Percentiles rank a stretch among this genome's conserved stretches.
Conservation (phyloP, 2,113 vertebrate species). For the Candoia aspera region DNA sequence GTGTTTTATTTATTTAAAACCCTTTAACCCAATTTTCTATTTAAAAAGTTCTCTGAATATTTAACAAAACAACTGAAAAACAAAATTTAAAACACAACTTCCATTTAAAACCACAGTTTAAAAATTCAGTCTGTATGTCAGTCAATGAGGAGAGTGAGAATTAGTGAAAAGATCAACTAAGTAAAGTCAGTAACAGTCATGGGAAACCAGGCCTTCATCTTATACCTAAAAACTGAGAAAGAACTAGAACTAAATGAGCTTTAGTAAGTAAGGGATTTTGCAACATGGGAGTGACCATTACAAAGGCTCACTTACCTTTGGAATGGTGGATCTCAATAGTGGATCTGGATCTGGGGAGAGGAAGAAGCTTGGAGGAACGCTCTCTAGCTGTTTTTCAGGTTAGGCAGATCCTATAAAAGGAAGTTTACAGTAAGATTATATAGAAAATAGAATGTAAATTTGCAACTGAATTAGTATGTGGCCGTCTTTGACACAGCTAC, state of each 20-base stretch:
- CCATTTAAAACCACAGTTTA: neutral
- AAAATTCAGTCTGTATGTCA: neutral
- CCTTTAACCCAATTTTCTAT: neutral
- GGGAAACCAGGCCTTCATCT: neutral
- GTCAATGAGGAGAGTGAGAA: neutral
- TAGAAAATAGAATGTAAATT: neutral
- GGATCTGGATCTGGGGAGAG: neutral
- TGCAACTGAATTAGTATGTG: neutral
- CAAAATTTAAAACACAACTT: neutral
- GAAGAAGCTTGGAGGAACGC: neutral
- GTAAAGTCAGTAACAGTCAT: neutral
- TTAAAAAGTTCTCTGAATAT: neutral
- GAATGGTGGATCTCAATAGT: neutral
- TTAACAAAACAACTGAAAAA: neutral
- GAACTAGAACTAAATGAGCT: neutral
- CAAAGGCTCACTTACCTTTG: neutral
- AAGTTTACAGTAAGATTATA: neutral
- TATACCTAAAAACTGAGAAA: neutral
- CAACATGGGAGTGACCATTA: neutral
- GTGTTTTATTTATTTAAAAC: neutral
- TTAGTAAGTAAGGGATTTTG: neutral
- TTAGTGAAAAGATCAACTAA: neutral
- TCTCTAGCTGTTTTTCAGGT: neutral
- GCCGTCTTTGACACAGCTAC: neutral
- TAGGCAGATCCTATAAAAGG: neutral